Base-by-base conservation (phyloP, 2,113 vertebrate species). In the Corapipo altera region DNA sequence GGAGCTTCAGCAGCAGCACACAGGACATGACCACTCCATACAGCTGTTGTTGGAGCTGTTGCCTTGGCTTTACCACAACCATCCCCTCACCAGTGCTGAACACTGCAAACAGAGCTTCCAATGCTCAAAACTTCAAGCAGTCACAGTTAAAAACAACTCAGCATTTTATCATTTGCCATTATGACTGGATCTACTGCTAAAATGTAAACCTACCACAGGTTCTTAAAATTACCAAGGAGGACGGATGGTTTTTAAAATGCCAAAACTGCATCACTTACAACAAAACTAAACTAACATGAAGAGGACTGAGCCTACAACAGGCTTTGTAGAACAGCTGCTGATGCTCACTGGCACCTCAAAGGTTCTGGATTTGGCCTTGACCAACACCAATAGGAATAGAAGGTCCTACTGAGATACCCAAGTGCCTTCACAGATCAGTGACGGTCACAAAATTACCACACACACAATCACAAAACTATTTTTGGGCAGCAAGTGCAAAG, bases 1-100 rank as follows among this genome's bases (percentile, higher is more conserved):
- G 28, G 57, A 81, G 58, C 58, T 57, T 43, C 58, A 61, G 39
- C 74, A 88, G 27, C 6, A 15, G 52, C 8, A 18, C 70, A 67
- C 9, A 57, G 22, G 33, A 44, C 15, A 15, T 1, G 26, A 41
- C 7, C n/a, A n/a, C 15, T 11, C 26, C 14, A 44, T 12, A 11
- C 0, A 1, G 75, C 4, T 39, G 62, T 2, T 67, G 27, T 1
- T 37, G 0, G 19, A 85, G 44, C 9, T 46, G 33, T 13, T 0
- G 0, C 32, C 12, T 2, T 51, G 41, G n/a, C 43, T 80, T 73
- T 54, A 80, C n/a, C 59, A 64, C 71, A 90, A 10, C n/a, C 66
- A 88, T 10, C 9, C 17, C 20, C 17, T 54, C 46, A 35, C 11
- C 26, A 8, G 15, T 5, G 15, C 28, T 81, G 5, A 69, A 18